A percentile compares a stretch with the other conserved stretches of the same genome.
phyloP scores from a whole-genome alignment of 2,113 vertebrate species.

The Festucalex cinctus region DNA sequence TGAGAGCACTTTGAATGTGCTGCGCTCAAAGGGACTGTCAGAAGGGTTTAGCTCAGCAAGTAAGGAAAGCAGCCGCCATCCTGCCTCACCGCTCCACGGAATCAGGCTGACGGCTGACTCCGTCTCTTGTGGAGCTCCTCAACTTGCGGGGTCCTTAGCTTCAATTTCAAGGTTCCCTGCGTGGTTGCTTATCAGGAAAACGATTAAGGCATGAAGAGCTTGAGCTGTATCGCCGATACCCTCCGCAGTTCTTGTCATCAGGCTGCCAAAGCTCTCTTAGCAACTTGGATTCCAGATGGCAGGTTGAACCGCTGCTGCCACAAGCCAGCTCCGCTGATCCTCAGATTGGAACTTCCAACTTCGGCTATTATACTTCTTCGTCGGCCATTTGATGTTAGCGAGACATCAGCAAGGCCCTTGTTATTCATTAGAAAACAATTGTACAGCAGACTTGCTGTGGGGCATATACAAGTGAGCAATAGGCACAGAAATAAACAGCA shows the following conservation, averaged over 20 bases:
- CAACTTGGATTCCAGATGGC: slow-evolving; percentile 46
- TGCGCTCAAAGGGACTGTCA: slow-evolving; percentile 46
- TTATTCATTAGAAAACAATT: slow-evolving; percentile 23
- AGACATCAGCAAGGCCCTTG: slow-evolving; percentile 15
- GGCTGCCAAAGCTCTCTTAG: slow-evolving; percentile 43
- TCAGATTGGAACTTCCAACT: slow-evolving; percentile 40
- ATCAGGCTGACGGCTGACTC: slow-evolving; percentile 24
- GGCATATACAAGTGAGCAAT: slow-evolving; percentile 24
- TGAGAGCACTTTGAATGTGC: slow-evolving; percentile 34
- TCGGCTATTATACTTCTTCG: slow-evolving; percentile 31
- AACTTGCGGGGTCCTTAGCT: slow-evolving; percentile 48
- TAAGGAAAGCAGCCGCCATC: slow-evolving; percentile 26
- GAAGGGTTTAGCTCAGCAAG: slow-evolving; percentile 40
- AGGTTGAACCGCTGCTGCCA: slow-evolving; percentile 30
- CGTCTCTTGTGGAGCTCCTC: slow-evolving; percentile 43
- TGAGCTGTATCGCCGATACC: slow-evolving; percentile 50
- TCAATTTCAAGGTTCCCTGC: slow-evolving; percentile 50
- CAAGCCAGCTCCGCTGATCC: slow-evolving; percentile 46
- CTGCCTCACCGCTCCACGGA: slow-evolving; percentile 3
- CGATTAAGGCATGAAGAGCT: slow-evolving; percentile 58
- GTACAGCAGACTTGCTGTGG: slow-evolving; percentile 22
- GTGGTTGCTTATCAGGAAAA: slow-evolving; percentile 49
- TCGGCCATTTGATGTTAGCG: slow-evolving; percentile 26
- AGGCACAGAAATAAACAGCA: slow-evolving; percentile 32
- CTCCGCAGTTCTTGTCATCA: slow-evolving; percentile 19